Evolutionary conservation across 30 jellyfish, hydroid and myxozoan genomes (phyloP).

Genomic region (Hydractinia symbiolongicarpus): DNA sequence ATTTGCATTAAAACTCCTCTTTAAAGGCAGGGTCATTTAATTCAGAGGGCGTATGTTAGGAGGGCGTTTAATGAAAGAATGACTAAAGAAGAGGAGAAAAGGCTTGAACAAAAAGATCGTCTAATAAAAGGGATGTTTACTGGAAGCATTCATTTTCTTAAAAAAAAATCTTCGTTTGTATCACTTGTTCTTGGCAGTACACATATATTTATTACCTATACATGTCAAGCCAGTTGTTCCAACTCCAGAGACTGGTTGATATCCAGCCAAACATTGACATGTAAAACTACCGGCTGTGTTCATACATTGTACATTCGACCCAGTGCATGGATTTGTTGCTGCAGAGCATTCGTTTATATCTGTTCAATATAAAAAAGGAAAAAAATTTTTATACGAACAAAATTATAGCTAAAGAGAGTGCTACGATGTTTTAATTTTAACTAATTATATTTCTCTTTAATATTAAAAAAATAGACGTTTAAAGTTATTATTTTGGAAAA

Average conservation of each 20-base stretch:
- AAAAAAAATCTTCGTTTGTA: background rate
- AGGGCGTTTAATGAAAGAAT: background rate
- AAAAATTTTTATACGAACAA: too few species aligned
- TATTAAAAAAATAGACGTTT: too few species aligned
- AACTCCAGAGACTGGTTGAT: background rate
- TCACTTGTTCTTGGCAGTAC: background rate
- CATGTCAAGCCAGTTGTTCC: background rate
- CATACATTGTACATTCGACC: background rate
- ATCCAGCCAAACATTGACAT: background rate
- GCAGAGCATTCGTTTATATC: background rate
- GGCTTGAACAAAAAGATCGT: background rate
- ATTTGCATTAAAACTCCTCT: background rate
- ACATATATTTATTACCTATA: background rate
- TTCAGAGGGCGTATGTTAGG: background rate
- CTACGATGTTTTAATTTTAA: too few species aligned
- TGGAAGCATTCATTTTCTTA: background rate
- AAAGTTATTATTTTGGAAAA: too few species aligned
- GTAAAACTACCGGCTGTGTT: background rate
- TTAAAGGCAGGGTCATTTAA: too few species aligned
- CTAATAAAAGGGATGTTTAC: background rate
- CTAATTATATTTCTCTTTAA: too few species aligned
- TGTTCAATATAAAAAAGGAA: too few species aligned
- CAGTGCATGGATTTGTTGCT: background rate
- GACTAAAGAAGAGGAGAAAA: background rate
- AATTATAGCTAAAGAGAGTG: too few species aligned